Evolutionary conservation across 2,113 vertebrate species (phyloP).

Genomic region (Puntigrus tetrazona): DNA sequence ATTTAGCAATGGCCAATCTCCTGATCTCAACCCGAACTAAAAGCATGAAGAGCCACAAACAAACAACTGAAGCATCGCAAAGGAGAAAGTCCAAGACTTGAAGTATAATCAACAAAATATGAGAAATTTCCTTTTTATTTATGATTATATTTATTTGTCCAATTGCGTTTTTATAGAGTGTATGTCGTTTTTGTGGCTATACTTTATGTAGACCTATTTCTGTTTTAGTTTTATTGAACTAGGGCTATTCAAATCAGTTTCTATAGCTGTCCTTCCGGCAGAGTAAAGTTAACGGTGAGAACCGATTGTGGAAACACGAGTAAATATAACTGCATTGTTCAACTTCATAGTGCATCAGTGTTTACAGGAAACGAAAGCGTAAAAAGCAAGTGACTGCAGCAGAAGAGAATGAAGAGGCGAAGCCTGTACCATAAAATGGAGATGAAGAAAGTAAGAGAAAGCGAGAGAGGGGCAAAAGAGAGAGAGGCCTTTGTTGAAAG

Average conservation of each 20-base stretch:
- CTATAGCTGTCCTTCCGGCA: not conserved
- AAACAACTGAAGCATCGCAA: no score
- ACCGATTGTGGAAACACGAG: not conserved
- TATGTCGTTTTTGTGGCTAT: not conserved
- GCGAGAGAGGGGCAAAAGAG: conserved; percentile 56
- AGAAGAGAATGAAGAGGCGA: conserved; percentile 22
- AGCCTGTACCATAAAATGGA: conserved; percentile 25
- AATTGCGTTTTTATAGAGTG: no score
- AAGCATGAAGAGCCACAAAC: no score
- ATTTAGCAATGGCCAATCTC: no score
- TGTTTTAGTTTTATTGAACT: not conserved
- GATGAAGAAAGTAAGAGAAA: conserved; percentile 60
- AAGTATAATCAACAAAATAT: no score
- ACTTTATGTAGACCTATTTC: not conserved
- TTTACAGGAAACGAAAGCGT: not conserved
- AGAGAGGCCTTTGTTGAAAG: conserved; percentile 81
- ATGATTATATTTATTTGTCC: no score
- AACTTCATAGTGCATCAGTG: not conserved
- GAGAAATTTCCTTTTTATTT: no score
- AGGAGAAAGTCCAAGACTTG: no score
- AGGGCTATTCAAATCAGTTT: not conserved
- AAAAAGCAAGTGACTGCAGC: not conserved
- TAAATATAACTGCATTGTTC: conserved; percentile 15
- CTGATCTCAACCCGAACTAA: no score
- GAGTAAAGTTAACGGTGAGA: not conserved